Percentiles rank a stretch among this genome's conserved stretches.
phyloP scores from a whole-genome alignment of 1,140 invertebrate species.

The Drosophila parvula region DNA sequence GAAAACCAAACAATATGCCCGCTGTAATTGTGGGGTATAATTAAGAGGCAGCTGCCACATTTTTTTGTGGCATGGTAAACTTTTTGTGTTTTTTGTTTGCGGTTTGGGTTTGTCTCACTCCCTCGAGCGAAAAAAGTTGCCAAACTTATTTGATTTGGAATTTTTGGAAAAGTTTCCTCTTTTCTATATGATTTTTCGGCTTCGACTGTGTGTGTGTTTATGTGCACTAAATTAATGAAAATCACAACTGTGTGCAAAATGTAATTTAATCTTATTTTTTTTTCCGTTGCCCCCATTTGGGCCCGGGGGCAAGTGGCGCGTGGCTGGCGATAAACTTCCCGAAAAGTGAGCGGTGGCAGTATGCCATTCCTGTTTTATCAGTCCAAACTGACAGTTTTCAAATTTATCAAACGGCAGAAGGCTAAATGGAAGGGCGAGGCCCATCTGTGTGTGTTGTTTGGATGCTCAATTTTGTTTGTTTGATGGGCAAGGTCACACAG shows the following conservation, averaged over 20 bases:
- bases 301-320: slow-evolving; percentile 50
- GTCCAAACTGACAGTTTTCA: slow-evolving; percentile 70
- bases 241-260: slow-evolving; percentile 79
- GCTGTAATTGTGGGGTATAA: slow-evolving; percentile 7
- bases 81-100: slow-evolving; percentile 62
- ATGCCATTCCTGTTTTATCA: slow-evolving; percentile 57
- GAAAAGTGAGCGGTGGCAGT: slow-evolving; percentile 18
- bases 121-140: slow-evolving; percentile 54
- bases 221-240: slow-evolving; percentile 80
- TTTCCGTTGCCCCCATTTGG: slow-evolving; percentile 22
- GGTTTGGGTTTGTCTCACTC: slow-evolving; percentile 51
- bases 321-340: slow-evolving; percentile 54
- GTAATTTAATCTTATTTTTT: slow-evolving; percentile 72
- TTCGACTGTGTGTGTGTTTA: slow-evolving; percentile 58
- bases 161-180: slow-evolving; percentile 59
- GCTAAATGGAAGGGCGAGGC: slow-evolving; percentile 9
- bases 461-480: slow-evolving; percentile 30
- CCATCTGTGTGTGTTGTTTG: slow-evolving; percentile 48
- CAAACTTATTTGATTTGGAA: slow-evolving; percentile 79
- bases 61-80: slow-evolving; percentile 29
- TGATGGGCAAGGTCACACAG: slow-evolving; percentile 60
- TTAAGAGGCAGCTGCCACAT: slow-evolving; percentile 49
- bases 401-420: slow-evolving; percentile 67
- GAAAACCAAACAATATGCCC: slow-evolving; percentile 14
- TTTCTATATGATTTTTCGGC: slow-evolving; percentile 45